phyloP scores from a whole-genome alignment of 2,113 vertebrate species.

The Pristiophorus japonicus region DNA sequence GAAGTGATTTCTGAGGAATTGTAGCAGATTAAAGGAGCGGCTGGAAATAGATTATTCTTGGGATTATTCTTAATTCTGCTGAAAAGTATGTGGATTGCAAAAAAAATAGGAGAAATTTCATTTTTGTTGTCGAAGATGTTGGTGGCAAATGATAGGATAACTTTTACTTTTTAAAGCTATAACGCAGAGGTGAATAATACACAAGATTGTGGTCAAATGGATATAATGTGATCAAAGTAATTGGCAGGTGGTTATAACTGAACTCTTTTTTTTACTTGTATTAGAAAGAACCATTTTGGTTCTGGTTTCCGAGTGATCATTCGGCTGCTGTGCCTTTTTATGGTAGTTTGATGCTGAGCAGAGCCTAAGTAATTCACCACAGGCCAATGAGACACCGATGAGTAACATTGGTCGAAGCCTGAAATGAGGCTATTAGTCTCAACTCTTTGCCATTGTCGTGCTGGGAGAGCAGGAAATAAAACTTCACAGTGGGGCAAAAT shows the following conservation, averaged over 20 bases:
- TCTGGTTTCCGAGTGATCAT: neutral
- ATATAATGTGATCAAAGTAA: neutral
- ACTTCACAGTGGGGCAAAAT: neutral
- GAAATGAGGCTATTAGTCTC: neutral
- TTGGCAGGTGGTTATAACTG: neutral
- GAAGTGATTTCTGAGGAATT: neutral
- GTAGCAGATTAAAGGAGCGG: neutral
- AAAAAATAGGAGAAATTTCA: neutral
- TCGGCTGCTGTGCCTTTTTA: neutral
- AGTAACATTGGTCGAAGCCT: neutral
- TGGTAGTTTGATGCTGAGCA: no score
- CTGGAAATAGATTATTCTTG: neutral
- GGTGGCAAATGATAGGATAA: neutral
- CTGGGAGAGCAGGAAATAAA: neutral
- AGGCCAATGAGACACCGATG: neutral
- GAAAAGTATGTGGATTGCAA: neutral
- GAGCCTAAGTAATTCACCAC: neutral
- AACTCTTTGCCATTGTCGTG: neutral
- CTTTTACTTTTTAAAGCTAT: neutral
- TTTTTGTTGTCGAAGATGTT: neutral
- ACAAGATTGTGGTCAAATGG: neutral
- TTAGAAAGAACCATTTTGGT: neutral
- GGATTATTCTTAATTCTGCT: neutral
- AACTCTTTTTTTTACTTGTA: neutral
- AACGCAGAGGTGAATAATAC: neutral